These are phyloP conservation scores for Pheosia gnoma DNA, from an alignment of 2,888 invertebrate genomes.

Conservation along the genomic window DNA sequence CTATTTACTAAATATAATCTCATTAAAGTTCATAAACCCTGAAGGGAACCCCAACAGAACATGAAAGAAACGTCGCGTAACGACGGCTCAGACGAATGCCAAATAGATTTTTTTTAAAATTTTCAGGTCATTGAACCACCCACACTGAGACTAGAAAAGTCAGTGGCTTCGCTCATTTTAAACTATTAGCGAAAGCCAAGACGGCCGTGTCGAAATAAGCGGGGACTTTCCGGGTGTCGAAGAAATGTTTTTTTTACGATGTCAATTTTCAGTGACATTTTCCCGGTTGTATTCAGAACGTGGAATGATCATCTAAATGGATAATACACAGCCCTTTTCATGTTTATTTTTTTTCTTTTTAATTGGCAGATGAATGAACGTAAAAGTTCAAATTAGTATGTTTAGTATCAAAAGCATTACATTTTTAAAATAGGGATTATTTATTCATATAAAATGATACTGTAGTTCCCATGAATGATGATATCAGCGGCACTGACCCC, in stretches of 20 bases:
- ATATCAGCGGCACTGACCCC: neutral
- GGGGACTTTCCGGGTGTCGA: constrained; percentile 23
- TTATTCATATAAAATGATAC: no score
- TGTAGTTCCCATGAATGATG: no score
- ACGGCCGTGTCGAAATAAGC: constrained; percentile 31
- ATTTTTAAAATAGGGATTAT: no score
- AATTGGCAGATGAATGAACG: neutral
- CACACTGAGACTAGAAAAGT: constrained; percentile 47
- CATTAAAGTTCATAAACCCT: constrained; percentile 2
- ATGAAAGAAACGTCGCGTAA: constrained; percentile 55
- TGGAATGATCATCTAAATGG: neutral
- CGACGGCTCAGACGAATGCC: constrained; percentile 49
- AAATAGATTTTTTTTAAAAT: constrained; percentile 52
- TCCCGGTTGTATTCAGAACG: neutral
- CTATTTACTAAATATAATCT: neutral
- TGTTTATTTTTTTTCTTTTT: neutral
- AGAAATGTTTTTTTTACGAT: constrained; percentile 8
- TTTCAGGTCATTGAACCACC: constrained; percentile 49
- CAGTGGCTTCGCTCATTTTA: constrained; percentile 40
- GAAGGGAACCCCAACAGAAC: constrained; percentile 37
- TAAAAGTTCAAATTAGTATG: no score
- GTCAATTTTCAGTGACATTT: constrained; percentile 1
- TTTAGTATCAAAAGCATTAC: no score
- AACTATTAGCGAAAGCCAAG: constrained; percentile 30
- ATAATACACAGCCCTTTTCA: neutral